Base-by-base conservation (phyloP, 2,113 vertebrate genomes). In the Brachionichthys hirsutus region DNA sequence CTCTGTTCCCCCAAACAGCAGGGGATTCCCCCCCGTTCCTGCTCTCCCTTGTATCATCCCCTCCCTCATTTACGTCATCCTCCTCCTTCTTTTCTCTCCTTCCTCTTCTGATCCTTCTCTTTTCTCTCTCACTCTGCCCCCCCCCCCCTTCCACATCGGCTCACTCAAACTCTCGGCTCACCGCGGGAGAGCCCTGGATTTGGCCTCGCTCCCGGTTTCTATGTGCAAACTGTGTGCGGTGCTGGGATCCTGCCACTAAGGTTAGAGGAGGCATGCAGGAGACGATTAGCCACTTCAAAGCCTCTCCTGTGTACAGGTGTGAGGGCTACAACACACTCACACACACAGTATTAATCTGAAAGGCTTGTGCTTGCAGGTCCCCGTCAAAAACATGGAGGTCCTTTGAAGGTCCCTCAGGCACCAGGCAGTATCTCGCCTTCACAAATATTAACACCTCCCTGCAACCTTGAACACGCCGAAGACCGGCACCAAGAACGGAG, bases 201-300 rank as follows among this genome's bases (percentile, higher is more conserved):
- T 61, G 70, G 65, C 52, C 40, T 34, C 2, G 15, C 48, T 61
- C 36, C 56, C 52, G 12, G 15, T 52, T 45, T 80, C 34, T 78
- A 58, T 58, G 20, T 77, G 75, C 64, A 68, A 70, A 77, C 60
- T 20, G 57, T 63, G 59, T 54, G 61, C 17, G 7, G 35, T 40
- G 62, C 67, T 60, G 24, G 46, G 59, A 68, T 70, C 56, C 45
- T 64, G 58, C 64, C 50, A 41, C 52, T 38, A 3, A 53, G 53
- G 77, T 70, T 65, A 44, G 30, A 62, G 17, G 54, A 71, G 66
- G 48, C 61, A 51, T 58, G 59, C 57, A 74, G 54, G 66, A 80
- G 64, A 85, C 44, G 43, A 74, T 83, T 60, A 70, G 44, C 5
- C 19, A 75, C 86, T 80, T 89, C 83, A 88, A 88, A 89, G 77